Base-by-base conservation (phyloP, 2,113 vertebrate genomes). In the Ailurus styani region DNA sequence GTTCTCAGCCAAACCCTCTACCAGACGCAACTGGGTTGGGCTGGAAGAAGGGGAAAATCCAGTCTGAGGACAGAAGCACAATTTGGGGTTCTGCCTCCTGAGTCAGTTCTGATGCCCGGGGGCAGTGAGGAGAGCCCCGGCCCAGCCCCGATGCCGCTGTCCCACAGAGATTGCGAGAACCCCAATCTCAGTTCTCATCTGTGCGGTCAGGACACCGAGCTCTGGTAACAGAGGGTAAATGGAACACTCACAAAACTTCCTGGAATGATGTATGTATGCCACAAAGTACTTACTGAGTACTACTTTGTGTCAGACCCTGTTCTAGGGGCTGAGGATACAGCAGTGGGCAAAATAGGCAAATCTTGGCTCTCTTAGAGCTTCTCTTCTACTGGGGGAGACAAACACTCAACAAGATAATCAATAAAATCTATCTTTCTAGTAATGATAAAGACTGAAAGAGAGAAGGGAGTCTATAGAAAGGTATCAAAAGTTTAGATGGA, bases 11-110 rank as follows among this genome's bases (percentile, higher is more conserved):
- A 50, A 73, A 34, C 37, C 52, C 50, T 90, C 20, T 14, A 12
- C 40, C 18, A n/a, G n/a, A 57, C 12, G 27, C 54, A 45, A 18
- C n/a, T 40, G 77, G 75, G 84, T 15, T 57, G 78, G 85, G 72
- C 81, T 55, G 5, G 73, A 75, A 82, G 47, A 73, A 95, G 85
- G 86, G 90, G 94, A 64, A 90, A 87, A 79, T 93, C 87, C 84
- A 79, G 91, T 54, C n/a, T 87, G 90, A 93, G 88, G 90, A 57
- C 88, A 96, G 75, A 73, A 68, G 27, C n/a, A 7, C 1, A 1
- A 3, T n/a, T 21, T 37, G 66, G 62, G 77, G 9, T 42, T 68
- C 42, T 86, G 50, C 70, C 47, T 93, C 54, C 55, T 95, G 95
- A 94, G 79, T 97, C 87, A 91, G 52, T 8, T 27, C 18, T 79